Conservation (phyloP, 2,797 vertebrate species). For the Vultur gryphus region DNA sequence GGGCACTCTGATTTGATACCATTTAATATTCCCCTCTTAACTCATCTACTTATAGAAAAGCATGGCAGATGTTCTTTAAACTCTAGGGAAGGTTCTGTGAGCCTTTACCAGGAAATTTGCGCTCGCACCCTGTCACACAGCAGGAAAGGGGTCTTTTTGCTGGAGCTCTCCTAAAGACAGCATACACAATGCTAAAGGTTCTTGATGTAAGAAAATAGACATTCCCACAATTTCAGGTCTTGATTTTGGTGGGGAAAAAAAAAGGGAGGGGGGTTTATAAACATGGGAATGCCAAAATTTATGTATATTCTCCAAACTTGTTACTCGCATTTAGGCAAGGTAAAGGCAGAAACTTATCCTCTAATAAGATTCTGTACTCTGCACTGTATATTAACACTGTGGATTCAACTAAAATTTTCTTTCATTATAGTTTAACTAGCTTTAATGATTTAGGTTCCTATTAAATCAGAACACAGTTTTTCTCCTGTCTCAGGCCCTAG, state of each 20-base stretch:
- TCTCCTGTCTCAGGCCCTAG: background rate
- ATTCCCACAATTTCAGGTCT: background rate
- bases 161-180: background rate
- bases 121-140: background rate
- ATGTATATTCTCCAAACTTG: background rate
- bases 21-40: conserved; percentile 24
- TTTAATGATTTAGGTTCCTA: background rate
- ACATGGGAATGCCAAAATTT: background rate
- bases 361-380: background rate
- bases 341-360: background rate
- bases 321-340: background rate
- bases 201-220: background rate
- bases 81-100: conserved; percentile 8
- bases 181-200: background rate
- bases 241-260: background rate
- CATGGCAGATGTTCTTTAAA: conserved; percentile 37
- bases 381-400: background rate
- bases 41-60: background rate
- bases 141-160: background rate
- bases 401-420: background rate
- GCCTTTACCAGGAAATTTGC: background rate
- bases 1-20: background rate
- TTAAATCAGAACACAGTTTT: background rate
- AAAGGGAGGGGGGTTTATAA: fast-evolving
- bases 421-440: background rate